Evolutionary conservation across 2,888 invertebrate species (phyloP).

Genomic region (Corbicula japonica): DNA sequence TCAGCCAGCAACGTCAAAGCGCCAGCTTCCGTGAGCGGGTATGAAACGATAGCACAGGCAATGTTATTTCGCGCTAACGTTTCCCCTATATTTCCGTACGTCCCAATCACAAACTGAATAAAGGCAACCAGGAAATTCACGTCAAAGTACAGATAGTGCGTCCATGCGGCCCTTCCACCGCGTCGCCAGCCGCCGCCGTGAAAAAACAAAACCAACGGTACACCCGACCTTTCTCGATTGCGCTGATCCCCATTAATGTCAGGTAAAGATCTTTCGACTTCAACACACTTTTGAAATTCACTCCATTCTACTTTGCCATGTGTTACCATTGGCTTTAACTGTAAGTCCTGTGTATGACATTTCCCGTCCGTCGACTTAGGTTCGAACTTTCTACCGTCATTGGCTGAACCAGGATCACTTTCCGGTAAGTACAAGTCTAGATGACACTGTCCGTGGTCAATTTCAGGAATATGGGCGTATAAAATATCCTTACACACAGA

Average conservation of each 20-base stretch:
- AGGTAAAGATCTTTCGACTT: background rate
- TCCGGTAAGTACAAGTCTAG: slow-evolving; percentile 55
- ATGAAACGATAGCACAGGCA: slow-evolving; percentile 74
- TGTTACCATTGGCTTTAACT: background rate
- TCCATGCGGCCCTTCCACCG: slow-evolving; percentile 72
- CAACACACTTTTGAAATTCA: background rate
- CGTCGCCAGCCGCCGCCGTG: slow-evolving; percentile 80
- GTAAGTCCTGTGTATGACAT: too few species aligned
- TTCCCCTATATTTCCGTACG: slow-evolving; percentile 72
- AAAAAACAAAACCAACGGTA: slow-evolving; percentile 74
- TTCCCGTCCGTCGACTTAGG: background rate
- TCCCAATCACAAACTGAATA: slow-evolving; percentile 56
- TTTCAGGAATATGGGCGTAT: slow-evolving; percentile 29
- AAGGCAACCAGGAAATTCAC: slow-evolving; percentile 72
- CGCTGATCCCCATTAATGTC: background rate
- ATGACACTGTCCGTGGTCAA: slow-evolving; percentile 27
- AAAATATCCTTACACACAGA: slow-evolving; percentile 39
- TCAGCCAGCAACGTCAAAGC: slow-evolving; percentile 63
- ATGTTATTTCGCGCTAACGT: slow-evolving; percentile 68
- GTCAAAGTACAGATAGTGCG: slow-evolving; percentile 72
- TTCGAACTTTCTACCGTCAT: background rate
- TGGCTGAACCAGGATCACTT: background rate
- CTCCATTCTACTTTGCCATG: too few species aligned
- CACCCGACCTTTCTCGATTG: background rate
- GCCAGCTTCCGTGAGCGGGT: slow-evolving; percentile 70